phyloP scores from a whole-genome alignment of 2,797 vertebrate genomes.

The Pantherophis vulpinus region DNA sequence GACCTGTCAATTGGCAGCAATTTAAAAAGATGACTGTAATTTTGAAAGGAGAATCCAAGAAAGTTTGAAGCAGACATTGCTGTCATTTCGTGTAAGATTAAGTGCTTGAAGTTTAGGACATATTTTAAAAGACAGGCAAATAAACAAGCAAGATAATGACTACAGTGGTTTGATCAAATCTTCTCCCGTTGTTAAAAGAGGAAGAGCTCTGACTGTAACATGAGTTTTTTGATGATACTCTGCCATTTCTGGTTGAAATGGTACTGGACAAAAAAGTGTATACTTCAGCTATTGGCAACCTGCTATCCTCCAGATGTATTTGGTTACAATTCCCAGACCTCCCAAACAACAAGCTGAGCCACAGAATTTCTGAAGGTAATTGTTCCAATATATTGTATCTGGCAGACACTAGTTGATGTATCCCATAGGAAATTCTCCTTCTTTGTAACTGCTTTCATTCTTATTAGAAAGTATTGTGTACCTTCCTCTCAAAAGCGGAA shows the following conservation, averaged over 20 bases:
- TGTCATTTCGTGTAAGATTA: neutral
- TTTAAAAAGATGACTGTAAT: neutral
- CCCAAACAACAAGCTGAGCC: neutral
- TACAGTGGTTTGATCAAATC: neutral
- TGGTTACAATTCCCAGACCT: neutral
- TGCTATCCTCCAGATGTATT: neutral
- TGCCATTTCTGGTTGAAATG: neutral
- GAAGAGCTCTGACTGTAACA: neutral
- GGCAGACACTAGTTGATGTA: neutral
- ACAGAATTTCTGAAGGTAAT: neutral
- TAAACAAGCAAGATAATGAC: neutral
- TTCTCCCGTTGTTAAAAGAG: neutral
- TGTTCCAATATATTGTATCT: neutral
- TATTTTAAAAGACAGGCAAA: neutral
- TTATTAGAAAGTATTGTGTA: neutral
- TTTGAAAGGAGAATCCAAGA: neutral
- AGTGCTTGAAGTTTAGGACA: neutral
- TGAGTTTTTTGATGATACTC: neutral
- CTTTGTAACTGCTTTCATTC: neutral
- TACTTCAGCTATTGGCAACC: neutral
- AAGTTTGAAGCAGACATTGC: neutral
- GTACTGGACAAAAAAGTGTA: neutral
- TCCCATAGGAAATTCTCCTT: neutral
- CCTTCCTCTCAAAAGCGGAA: neutral
- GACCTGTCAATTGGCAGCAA: neutral